Evolutionary conservation across 2,797 vertebrate species (phyloP), one percentile per base, ranked within the genome.

Genomic region (Bucorvus abyssinicus): DNA sequence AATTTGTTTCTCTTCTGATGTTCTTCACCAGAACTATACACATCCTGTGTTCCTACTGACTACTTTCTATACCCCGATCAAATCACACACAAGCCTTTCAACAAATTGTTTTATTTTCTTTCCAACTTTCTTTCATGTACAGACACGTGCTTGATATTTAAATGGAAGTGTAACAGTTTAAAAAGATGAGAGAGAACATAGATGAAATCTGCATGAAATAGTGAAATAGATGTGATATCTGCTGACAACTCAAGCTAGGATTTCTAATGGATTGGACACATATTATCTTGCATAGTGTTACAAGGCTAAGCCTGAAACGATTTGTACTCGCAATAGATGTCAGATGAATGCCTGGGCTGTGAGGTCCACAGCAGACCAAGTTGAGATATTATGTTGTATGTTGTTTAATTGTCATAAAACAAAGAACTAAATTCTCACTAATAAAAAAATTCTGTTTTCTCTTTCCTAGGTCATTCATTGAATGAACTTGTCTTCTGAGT

Each of bases 211-310:
- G 50, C 6, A 59, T 13, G 2, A 44, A 75, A 10, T 68, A 55
- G 50, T 56, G 16, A 21, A 77, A 57, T 32, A 6, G 5, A 53
- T 76, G 7, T 34, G 11, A 42, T 42, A 19, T 53, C 22, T 86
- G 34, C 14, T 60, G 34, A 15, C 55, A 38, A 40, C 7, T 80
- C 22, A 36, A 55, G 12, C 6, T 50, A 61, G 50, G 30, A 71
- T 56, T 83, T 88, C 53, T 44, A 10, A 73, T 6, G 14, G 29
- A 17, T 32, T 68, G 40, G 79, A 44, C 22, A 13, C 17, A 36
- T 16, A 60, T 2, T 7, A 7, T n/a, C 12, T 61, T 1, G 4
- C 4, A 14, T 0, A 21, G 12, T 26, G 15, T 36, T 53, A 38
- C 69, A 78, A 44, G 17, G 19, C 22, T 50, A 69, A 84, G 14